Percentiles rank a stretch among this genome's conserved stretches.
Evolutionary conservation across 2,888 invertebrate genomes (phyloP).

Genomic region (Mechanitis messenoides): DNA sequence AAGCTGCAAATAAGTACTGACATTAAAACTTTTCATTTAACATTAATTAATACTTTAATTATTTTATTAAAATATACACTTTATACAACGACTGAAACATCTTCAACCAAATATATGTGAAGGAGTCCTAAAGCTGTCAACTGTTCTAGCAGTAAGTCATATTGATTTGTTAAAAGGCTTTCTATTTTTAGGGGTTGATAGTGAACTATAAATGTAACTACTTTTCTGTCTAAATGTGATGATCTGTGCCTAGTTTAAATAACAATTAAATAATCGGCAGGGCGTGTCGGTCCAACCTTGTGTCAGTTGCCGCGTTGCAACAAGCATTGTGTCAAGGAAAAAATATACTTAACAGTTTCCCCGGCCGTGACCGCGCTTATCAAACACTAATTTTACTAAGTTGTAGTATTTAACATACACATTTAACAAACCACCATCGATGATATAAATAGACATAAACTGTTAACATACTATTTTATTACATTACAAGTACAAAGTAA

Average conservation of each 20-base stretch:
- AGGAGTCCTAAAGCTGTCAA: no score
- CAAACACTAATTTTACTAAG: slow-evolving; percentile 27
- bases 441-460: no score
- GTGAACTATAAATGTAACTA: no score
- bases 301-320: slow-evolving; percentile 71
- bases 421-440: no score
- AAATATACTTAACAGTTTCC: slow-evolving; percentile 73
- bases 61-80: no score
- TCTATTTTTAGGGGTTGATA: no score
- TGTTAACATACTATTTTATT: no score
- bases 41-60: not conserved
- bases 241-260: slow-evolving; percentile 59
- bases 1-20: not conserved
- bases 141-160: no score
- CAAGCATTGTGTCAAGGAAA: slow-evolving; percentile 73
- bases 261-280: slow-evolving; percentile 74
- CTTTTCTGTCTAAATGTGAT: slow-evolving; percentile 9
- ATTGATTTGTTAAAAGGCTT: no score
- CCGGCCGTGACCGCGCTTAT: slow-evolving; percentile 54
- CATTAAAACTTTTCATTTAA: not conserved
- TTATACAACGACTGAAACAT: no score
- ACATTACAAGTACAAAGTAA: no score
- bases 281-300: slow-evolving; percentile 74
- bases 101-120: no score
- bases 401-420: not conserved